phyloP scores from a whole-genome alignment of 2,888 invertebrate genomes.

The Callyntrura guangdongensis region DNA sequence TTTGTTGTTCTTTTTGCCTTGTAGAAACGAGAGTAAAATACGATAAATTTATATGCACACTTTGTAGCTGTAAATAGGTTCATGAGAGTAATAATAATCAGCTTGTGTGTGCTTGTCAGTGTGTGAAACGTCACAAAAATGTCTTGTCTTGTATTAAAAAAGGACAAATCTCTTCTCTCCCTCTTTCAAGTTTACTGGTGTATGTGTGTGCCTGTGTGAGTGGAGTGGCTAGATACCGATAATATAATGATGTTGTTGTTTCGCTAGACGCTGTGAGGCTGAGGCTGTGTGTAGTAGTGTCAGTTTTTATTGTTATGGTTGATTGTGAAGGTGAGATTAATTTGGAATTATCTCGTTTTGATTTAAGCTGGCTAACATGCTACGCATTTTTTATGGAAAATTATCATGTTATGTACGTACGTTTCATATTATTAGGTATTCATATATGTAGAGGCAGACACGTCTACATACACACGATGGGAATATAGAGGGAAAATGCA shows the following conservation, averaged over 20 bases:
- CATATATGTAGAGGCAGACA: slow-evolving; percentile 5
- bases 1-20: slow-evolving; percentile 9
- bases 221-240: not conserved
- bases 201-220: not conserved
- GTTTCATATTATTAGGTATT: not conserved
- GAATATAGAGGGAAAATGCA: not conserved
- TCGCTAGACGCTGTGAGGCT: not conserved
- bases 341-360: slow-evolving; percentile 71
- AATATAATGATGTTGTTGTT: slow-evolving; percentile 7
- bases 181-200: not conserved
- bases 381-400: slow-evolving; percentile 68
- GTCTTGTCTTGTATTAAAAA: slow-evolving; percentile 28
- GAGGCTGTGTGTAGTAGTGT: slow-evolving; percentile 3
- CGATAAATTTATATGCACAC: slow-evolving; percentile 47
- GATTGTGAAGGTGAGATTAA: slow-evolving; percentile 70
- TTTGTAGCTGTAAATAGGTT: slow-evolving; percentile 71
- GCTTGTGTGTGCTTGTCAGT: not conserved
- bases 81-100: slow-evolving; percentile 62
- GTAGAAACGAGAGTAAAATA: slow-evolving; percentile 56
- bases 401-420: not conserved
- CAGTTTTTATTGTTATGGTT: slow-evolving; percentile 50
- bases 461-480: not conserved
- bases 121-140: not conserved
- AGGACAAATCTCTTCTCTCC: not conserved
- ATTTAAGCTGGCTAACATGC: slow-evolving; percentile 66